A percentile compares a stretch with the other conserved stretches of the same genome.
Evolutionary conservation across 2,888 invertebrate genomes (phyloP).

Genomic region (Sthenelais limicola): DNA sequence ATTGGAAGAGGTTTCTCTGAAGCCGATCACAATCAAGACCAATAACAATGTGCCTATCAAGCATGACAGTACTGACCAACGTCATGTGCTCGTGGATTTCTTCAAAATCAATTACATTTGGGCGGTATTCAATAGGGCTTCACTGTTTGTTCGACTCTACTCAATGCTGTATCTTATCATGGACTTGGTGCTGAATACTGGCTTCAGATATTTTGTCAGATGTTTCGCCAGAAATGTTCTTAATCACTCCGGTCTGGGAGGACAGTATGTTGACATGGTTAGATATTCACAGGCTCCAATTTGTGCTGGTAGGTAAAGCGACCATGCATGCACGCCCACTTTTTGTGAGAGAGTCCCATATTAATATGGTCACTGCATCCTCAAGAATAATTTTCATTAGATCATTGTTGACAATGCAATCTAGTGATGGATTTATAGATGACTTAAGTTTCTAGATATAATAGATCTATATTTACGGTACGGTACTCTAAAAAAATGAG

Average conservation of each 20-base stretch:
- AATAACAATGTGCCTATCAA: background rate
- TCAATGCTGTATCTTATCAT: constrained; percentile 56
- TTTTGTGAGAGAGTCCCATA: too few relatives aligned
- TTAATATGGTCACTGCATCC: too few relatives aligned
- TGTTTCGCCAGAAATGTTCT: constrained; percentile 54
- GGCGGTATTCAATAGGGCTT: constrained; percentile 56
- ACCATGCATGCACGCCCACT: constrained; percentile 11
- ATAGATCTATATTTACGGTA: too few relatives aligned
- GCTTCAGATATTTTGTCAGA: constrained; percentile 54
- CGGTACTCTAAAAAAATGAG: too few relatives aligned
- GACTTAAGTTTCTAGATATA: too few relatives aligned
- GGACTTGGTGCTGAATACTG: constrained; percentile 56
- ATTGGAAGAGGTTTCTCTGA: constrained; percentile 47
- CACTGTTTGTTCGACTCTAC: constrained; percentile 58
- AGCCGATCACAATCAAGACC: background rate
- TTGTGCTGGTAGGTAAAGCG: constrained; percentile 56
- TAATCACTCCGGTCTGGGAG: constrained; percentile 54
- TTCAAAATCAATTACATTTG: constrained; percentile 56
- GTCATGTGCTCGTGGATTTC: constrained; percentile 60
- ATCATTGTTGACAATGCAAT: too few relatives aligned
- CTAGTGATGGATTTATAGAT: too few relatives aligned
- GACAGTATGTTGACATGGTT: constrained; percentile 61
- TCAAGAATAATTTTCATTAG: too few relatives aligned
- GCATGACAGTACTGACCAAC: background rate
- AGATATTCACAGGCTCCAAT: constrained; percentile 56